Conservation (phyloP, 2,113 vertebrate species). For the Motacilla alba region DNA sequence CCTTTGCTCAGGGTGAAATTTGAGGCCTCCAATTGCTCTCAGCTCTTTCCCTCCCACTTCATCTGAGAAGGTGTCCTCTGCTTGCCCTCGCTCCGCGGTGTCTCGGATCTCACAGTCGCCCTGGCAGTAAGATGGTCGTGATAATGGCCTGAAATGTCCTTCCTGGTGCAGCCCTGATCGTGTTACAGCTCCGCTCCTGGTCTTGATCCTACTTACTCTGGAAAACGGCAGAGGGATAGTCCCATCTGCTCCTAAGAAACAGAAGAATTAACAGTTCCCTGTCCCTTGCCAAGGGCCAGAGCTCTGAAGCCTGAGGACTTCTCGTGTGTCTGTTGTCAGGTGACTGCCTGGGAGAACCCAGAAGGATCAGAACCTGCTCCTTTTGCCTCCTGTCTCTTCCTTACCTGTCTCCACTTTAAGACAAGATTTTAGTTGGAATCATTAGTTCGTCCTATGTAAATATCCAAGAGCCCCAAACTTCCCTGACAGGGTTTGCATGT, state of each 20-base stretch:
- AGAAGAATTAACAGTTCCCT: not conserved
- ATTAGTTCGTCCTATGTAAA: not conserved
- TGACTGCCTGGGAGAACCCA: not conserved
- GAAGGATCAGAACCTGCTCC: not conserved
- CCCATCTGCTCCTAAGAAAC: not conserved
- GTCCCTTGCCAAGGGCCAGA: not conserved
- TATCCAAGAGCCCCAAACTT: not conserved
- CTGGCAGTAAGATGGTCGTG: not conserved
- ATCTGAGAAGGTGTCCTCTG: not conserved
- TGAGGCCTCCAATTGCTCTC: not conserved
- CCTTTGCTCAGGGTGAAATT: not conserved
- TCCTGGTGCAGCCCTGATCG: not conserved
- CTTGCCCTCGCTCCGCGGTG: not conserved
- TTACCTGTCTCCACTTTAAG: not conserved
- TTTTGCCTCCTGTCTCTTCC: not conserved
- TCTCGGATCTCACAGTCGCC: not conserved
- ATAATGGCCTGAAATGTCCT: slow-evolving; percentile 9
- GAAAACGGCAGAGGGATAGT: not conserved
- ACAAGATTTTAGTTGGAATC: not conserved
- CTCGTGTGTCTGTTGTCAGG: not conserved
- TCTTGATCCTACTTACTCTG: not conserved
- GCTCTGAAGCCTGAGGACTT: not conserved
- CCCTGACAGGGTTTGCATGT: not conserved
- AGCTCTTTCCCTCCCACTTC: not conserved
- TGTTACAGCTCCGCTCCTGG: not conserved